Base-by-base conservation (phyloP, 2,797 vertebrate genomes). In the Catamblyrhynchus diadema region DNA sequence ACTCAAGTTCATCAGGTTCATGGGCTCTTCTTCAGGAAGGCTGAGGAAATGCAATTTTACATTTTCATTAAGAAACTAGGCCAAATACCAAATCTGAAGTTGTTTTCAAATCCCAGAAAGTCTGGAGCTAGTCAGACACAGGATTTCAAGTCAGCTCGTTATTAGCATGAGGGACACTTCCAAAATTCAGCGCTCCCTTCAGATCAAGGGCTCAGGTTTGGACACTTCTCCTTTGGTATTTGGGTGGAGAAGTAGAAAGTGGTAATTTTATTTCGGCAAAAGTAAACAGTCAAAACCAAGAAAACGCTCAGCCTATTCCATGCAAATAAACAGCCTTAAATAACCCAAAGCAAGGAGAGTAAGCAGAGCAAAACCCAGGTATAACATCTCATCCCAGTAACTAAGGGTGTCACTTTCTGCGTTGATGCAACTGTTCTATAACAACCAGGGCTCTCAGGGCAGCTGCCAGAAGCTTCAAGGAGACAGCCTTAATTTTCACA, bases 31-130 rank as follows among this genome's bases (percentile, higher is more conserved):
- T 41, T 87, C 79, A 74, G 88, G 88, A 91, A 93, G 84, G 69
- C 70, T 61, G 61, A 77, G 62, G 86, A 92, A 90, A 94, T 37
- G 57, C 65, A 69, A 45, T 95, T 95, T 95, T 93, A 86, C 80
- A 48, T 90, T 81, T 86, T 74, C 77, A 25, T 86, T 53, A 70
- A 12, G 61, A 66, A 62, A 22, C 51, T 18, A 59, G 60, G 77
- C 83, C 88, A 90, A 71, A 86, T 57, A 78, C 44, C 57, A 65
- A 57, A 51, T 51, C 71, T 51, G 39, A 80, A 71, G 70, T 61
- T n/a, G 42, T 54, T 70, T 92, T 78, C 65, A 83, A 79, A 48
- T 13, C 59, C 48, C 87, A 59, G 61, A 54, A 87, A 62, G 33
- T 33, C 88, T 89, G 79, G 75, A 87, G 61, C 12, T 83, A 79